Evolutionary conservation across 1,140 invertebrate species (phyloP).

Genomic region (Cydia splendana): DNA sequence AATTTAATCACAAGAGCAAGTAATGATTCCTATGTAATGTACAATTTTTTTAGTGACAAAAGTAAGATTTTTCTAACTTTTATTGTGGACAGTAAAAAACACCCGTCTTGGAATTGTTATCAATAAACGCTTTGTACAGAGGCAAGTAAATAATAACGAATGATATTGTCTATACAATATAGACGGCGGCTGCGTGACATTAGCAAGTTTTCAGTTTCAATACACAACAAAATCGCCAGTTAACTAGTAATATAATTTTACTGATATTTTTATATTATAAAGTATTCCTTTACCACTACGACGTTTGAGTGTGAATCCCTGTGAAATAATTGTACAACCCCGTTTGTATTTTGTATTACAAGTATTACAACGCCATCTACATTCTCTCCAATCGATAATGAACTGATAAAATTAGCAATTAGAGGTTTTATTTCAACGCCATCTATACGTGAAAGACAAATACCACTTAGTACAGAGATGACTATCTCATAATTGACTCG

Average conservation of each 20-base stretch:
- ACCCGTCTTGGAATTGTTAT: not conserved
- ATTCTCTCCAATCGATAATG: too few species aligned
- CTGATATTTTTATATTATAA: too few species aligned
- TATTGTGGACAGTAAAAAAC: not conserved
- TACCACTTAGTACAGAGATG: not conserved
- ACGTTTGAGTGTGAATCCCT: too few species aligned
- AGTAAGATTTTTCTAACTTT: not conserved
- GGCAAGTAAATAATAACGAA: not conserved
- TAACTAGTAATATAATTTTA: too few species aligned
- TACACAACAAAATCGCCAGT: too few species aligned
- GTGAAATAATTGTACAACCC: too few species aligned
- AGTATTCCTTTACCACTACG: too few species aligned
- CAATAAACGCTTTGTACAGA: not conserved
- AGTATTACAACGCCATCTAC: too few species aligned
- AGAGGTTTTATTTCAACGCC: not conserved
- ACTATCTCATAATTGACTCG: not conserved
- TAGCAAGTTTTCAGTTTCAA: too few species aligned
- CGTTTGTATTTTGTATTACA: too few species aligned
- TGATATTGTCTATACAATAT: not conserved
- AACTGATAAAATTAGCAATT: too few species aligned
- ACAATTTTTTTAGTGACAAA: constrained; percentile 45
- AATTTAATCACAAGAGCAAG: constrained; percentile 48
- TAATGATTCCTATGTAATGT: constrained; percentile 58
- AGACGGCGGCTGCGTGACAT: too few species aligned
- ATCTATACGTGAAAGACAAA: not conserved